Conservation (phyloP, 2,113 vertebrate genomes). For the Cynopterus brachyotis region DNA sequence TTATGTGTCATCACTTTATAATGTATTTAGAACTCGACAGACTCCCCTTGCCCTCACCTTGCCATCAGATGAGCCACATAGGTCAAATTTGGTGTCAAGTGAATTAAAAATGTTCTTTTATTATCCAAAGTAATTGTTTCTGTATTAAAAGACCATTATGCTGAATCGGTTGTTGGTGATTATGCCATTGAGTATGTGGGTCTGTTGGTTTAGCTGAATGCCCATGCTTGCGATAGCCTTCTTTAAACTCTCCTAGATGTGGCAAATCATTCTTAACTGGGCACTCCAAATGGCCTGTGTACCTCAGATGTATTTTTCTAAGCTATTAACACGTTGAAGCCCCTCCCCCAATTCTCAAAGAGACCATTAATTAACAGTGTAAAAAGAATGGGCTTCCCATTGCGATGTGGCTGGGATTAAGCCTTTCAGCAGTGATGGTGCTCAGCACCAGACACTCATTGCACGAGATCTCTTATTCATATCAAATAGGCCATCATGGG, state of each 20-base stretch:
- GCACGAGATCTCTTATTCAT: not conserved
- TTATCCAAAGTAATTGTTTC: slow-evolving; percentile 77
- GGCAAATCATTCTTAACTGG: slow-evolving; percentile 78
- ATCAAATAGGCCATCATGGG: not conserved
- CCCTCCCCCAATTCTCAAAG: slow-evolving; percentile 38
- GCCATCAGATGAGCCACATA: slow-evolving; percentile 55
- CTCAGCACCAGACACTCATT: not conserved
- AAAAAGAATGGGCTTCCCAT: slow-evolving; percentile 38
- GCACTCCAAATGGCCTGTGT: slow-evolving; percentile 56
- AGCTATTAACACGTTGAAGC: slow-evolving; percentile 54
- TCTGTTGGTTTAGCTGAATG: slow-evolving; percentile 40
- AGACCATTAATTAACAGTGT: slow-evolving; percentile 56
- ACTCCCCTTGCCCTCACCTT: slow-evolving; percentile 27
- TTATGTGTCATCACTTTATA: not conserved
- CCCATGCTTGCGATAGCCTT: not conserved
- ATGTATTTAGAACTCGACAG: slow-evolving; percentile 63
- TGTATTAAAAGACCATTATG: slow-evolving; percentile 74
- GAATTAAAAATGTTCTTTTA: slow-evolving; percentile 78
- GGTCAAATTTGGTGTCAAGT: slow-evolving; percentile 68
- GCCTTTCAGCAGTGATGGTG: not conserved
- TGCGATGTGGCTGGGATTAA: not conserved
- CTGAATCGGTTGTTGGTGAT: slow-evolving; percentile 69
- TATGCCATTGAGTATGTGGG: slow-evolving; percentile 57
- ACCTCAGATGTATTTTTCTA: slow-evolving; percentile 60
- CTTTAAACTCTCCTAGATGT: slow-evolving; percentile 23